phyloP scores from a whole-genome alignment of 2,888 invertebrate genomes.

The Drosophila phalerata region DNA sequence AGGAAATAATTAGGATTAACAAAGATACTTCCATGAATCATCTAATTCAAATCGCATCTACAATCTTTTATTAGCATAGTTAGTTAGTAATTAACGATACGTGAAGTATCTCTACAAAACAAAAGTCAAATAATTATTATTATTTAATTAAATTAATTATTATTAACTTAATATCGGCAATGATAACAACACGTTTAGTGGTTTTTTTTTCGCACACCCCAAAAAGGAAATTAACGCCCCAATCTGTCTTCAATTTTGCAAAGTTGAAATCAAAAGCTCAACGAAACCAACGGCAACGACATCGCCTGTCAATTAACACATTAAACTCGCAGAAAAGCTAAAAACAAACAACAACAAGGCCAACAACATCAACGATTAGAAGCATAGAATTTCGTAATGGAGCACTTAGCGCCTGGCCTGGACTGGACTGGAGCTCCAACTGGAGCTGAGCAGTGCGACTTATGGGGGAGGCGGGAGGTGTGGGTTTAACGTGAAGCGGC shows the following conservation, averaged over 20 bases:
- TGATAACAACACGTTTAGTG: conserved; percentile 15
- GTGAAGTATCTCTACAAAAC: not conserved
- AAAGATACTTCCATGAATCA: not conserved
- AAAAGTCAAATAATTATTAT: not conserved
- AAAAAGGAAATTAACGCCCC: conserved; percentile 46
- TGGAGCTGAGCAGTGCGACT: conserved; percentile 13
- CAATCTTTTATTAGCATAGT: not conserved
- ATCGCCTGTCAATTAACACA: conserved; percentile 77
- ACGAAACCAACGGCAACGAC: conserved; percentile 51
- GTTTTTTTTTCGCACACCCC: conserved; percentile 4
- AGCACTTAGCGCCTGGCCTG: conserved; percentile 69
- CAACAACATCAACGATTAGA: conserved; percentile 72
- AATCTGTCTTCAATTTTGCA: conserved; percentile 28
- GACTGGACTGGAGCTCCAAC: conserved; percentile 20
- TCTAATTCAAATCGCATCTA: not conserved
- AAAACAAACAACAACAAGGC: conserved; percentile 62
- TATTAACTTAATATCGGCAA: conserved; percentile 1
- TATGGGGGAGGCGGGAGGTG: not conserved
- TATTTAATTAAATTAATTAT: conserved; percentile 7
- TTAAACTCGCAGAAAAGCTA: conserved; percentile 61
- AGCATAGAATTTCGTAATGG: conserved; percentile 81
- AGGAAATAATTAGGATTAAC: no score
- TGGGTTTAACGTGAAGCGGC: conserved; percentile 39
- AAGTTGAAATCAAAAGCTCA: conserved; percentile 55
- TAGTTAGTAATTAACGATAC: not conserved